Evolutionary conservation across 2,888 invertebrate species (phyloP).

Genomic region (Heliconius ethilla): DNA sequence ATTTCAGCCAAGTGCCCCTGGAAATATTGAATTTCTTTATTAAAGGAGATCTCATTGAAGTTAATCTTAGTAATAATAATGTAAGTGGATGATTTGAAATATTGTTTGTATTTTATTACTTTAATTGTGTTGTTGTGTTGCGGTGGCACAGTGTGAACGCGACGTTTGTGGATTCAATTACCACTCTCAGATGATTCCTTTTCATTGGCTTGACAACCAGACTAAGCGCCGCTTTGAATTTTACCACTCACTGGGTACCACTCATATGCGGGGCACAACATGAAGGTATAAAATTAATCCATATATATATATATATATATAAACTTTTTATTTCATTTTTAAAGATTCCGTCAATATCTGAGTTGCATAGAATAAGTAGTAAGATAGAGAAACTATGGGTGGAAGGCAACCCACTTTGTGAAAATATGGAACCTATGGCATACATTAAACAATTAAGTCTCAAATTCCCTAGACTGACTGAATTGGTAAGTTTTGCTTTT

Average conservation of each 20-base stretch:
- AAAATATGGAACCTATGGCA: conserved; percentile 55
- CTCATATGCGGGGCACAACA: neutral
- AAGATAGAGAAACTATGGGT: conserved; percentile 74
- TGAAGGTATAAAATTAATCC: neutral
- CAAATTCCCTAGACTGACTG: conserved; percentile 68
- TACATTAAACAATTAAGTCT: conserved; percentile 65
- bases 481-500: conserved; percentile 60
- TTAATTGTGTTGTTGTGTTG: neutral
- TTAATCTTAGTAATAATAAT: conserved; percentile 71
- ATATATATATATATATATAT: neutral
- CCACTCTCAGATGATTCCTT: neutral
- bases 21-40: conserved; percentile 75
- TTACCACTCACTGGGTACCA: neutral
- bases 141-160: neutral
- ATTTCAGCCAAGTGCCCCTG: conserved; percentile 67
- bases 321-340: conserved; percentile 28
- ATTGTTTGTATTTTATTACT: neutral
- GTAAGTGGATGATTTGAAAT: conserved; percentile 54
- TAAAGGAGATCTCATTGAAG: conserved; percentile 65
- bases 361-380: conserved; percentile 67
- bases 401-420: conserved; percentile 74
- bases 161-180: neutral
- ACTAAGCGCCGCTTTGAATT: neutral
- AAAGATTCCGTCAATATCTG: conserved; percentile 64
- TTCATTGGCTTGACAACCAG: neutral